Conservation (phyloP, 2,113 vertebrate genomes). For the Herpailurus yagouaroundi region DNA sequence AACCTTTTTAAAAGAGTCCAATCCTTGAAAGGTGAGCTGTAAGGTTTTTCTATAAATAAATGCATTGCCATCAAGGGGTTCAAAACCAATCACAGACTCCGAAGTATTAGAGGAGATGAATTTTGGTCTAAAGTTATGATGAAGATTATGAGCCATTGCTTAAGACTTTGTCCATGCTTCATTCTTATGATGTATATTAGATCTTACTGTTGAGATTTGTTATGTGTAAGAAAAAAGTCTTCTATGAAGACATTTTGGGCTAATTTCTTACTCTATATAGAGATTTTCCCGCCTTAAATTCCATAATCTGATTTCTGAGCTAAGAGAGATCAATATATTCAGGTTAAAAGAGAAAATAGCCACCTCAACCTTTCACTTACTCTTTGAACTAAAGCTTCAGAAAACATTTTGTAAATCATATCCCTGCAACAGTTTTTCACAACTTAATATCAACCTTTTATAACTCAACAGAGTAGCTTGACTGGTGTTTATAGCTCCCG, state of each 20-base stretch:
- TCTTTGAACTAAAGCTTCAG: constrained; percentile 19
- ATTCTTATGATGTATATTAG: not conserved
- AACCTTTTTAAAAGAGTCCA: not conserved
- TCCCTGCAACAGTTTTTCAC: not conserved
- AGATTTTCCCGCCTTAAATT: not conserved
- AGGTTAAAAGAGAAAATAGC: constrained; percentile 33
- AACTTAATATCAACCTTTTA: constrained; percentile 5
- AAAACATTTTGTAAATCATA: constrained; percentile 36
- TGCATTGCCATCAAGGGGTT: not conserved
- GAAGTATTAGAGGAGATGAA: not conserved
- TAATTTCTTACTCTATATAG: not conserved
- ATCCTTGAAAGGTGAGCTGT: constrained; percentile 32
- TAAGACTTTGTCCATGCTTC: not conserved
- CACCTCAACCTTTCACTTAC: constrained; percentile 33
- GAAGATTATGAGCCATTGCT: not conserved
- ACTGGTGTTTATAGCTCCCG: not conserved
- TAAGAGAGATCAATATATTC: not conserved
- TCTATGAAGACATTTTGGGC: not conserved
- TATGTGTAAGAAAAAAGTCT: not conserved
- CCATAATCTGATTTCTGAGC: not conserved
- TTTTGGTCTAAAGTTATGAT: not conserved
- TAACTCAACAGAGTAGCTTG: not conserved
- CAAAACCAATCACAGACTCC: not conserved
- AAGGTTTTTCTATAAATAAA: constrained; percentile 44
- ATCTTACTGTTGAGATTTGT: constrained; percentile 4